Conservation (phyloP, 2,888 invertebrate genomes). For the Chrysotoxum bicinctum region DNA sequence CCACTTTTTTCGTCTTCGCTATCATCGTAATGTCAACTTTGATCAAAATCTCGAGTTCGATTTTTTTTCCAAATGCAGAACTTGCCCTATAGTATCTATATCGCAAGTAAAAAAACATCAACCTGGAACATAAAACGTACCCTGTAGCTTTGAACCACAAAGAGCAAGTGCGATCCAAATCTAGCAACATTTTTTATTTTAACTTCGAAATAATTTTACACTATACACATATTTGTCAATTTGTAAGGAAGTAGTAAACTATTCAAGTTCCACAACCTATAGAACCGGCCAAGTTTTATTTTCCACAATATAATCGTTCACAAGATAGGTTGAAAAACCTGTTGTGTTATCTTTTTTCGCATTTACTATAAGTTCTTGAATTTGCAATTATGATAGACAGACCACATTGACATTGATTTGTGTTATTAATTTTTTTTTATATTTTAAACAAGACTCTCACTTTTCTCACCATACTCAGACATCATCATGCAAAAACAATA, state of each 20-base stretch:
- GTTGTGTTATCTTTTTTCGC: background rate
- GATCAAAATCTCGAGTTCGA: too few relatives aligned
- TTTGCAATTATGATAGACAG: background rate
- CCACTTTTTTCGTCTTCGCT: too few relatives aligned
- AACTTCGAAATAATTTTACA: background rate
- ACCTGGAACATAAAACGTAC: too few relatives aligned
- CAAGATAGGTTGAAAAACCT: background rate
- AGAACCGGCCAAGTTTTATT: background rate
- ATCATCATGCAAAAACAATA: background rate
- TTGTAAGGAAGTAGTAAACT: background rate
- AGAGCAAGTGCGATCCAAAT: too few relatives aligned
- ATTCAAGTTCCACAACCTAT: background rate
- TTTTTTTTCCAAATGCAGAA: too few relatives aligned
- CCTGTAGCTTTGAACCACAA: too few relatives aligned
- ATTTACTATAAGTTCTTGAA: background rate
- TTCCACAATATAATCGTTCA: background rate
- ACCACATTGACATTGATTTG: conserved; percentile 21
- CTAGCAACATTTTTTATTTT: too few relatives aligned
- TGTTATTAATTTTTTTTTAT: background rate
- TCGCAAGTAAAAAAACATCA: too few relatives aligned
- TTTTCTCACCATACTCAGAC: conserved; percentile 30
- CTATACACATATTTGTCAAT: background rate
- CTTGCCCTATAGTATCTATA: too few relatives aligned
- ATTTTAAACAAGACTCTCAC: conserved; percentile 53
- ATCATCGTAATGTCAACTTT: too few relatives aligned